phyloP scores from a whole-genome alignment of 2,113 vertebrate genomes.

The Nibea albiflora region DNA sequence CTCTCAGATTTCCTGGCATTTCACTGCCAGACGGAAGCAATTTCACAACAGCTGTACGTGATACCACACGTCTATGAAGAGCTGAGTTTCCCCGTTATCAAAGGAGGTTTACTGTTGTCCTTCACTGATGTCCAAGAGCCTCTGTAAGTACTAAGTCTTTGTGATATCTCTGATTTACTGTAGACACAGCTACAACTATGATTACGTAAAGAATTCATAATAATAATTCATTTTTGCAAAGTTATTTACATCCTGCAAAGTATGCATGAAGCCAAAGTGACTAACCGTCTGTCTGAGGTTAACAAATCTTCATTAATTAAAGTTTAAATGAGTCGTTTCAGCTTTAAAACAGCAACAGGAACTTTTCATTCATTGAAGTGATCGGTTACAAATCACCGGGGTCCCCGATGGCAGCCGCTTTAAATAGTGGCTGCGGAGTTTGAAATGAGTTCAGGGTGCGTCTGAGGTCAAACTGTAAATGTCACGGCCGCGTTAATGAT shows the following conservation, averaged over 20 bases:
- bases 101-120: not conserved
- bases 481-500: not conserved
- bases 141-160: conserved; percentile 1
- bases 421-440: too few species aligned
- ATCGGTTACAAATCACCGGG: not conserved
- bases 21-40: not conserved
- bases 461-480: not conserved
- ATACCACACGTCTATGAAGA: not conserved
- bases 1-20: not conserved
- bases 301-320: not conserved
- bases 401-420: too few species aligned
- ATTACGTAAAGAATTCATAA: not conserved
- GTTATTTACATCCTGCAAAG: not conserved
- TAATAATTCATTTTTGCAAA: not conserved
- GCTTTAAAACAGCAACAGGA: not conserved
- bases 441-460: too few species aligned
- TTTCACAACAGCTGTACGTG: not conserved
- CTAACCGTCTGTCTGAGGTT: too few species aligned
- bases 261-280: not conserved
- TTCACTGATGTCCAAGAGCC: not conserved
- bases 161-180: not conserved
- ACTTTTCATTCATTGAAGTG: conserved; percentile 3
- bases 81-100: not conserved
- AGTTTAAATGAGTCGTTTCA: not conserved
- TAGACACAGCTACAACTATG: not conserved